Conservation (phyloP, 2,888 invertebrate genomes). For the Sinohyriopsis cumingii region DNA sequence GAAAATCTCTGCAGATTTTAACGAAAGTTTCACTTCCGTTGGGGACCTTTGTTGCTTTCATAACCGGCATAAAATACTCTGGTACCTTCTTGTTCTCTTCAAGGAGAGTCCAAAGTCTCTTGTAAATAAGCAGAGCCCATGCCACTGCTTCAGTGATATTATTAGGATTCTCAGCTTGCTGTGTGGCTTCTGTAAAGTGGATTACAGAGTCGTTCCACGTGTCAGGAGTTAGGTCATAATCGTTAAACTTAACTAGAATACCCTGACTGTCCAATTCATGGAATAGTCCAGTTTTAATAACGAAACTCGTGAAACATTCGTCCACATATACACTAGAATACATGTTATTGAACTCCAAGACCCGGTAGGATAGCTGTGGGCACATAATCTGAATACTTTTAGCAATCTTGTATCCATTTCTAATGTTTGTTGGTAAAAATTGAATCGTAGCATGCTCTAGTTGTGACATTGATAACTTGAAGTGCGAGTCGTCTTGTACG, state of each 20-base stretch:
- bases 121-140: slow-evolving; percentile 13
- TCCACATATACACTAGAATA: not conserved
- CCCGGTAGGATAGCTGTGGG: slow-evolving; percentile 4
- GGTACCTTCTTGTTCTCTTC: slow-evolving; percentile 3
- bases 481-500: slow-evolving; percentile 3
- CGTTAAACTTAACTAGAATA: slow-evolving; percentile 1
- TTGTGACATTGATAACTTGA: slow-evolving; percentile 20
- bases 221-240: not conserved
- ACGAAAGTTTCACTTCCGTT: slow-evolving; percentile 4
- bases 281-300: slow-evolving; percentile 17
- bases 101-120: slow-evolving; percentile 2
- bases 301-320: slow-evolving; percentile 13
- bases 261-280: slow-evolving; percentile 10
- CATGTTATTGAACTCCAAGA: not conserved
- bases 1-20: slow-evolving; percentile 5
- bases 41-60: slow-evolving; percentile 12
- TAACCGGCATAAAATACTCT: slow-evolving; percentile 10
- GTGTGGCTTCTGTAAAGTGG: not conserved
- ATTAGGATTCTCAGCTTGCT: not conserved
- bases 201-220: slow-evolving; percentile 7
- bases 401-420: slow-evolving; percentile 17
- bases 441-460: slow-evolving; percentile 19
- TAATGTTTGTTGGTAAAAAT: slow-evolving; percentile 8
- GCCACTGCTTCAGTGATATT: slow-evolving; percentile 7
- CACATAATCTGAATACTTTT: slow-evolving; percentile 16